Base-by-base conservation (phyloP, 92 coral and sea anemone genomes). In the Bergia puertoricense region DNA sequence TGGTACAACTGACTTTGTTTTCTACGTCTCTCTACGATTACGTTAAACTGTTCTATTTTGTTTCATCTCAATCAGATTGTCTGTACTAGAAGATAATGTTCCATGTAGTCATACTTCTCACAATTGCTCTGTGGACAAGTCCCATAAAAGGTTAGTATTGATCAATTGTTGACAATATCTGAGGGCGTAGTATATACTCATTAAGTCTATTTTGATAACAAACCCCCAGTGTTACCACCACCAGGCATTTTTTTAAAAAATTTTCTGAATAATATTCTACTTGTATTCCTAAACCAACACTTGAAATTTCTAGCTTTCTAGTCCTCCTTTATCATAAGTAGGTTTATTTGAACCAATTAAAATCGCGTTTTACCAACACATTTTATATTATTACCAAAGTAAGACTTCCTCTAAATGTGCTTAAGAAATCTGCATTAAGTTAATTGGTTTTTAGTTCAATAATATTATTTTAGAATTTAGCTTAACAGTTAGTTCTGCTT, bases 91-190 rank as follows among this genome's bases (percentile, higher is more conserved):
- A 51, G 82, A 79, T 54, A 48, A 79, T 79, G 82, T 79, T 79
- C 82, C 62, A 79, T 79, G 82, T 79, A 51, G 65, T 79, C 44
- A 46, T 79, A 79, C 82, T 79, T 79, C 82, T 79, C 62, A 45
- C 41, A 42, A 79, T 79, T 36, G 41, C 82, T 1, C 62, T 79
- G 41, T 79, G 82, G 67, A 79, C 66, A 46, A n/a, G 67, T 15
- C 67, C 82, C 20, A 79, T 50, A 79, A 50, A 15, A 50, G 82
- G 82, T 77, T 50, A n/a, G 41, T 79, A 41, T 42, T 76, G 51
- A 76, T 75, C 46, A 42, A 42, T 40, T 75, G 51, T 18, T 75
- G n/a, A 40, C 22, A 40, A 16, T 75, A 42, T 40, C 50, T 41
- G 2, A 75, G 48, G 37, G 44, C 1, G 42, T 41, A 42, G 37